Base-by-base conservation (phyloP, 2,888 invertebrate species). In the Rhingia rostrata region DNA sequence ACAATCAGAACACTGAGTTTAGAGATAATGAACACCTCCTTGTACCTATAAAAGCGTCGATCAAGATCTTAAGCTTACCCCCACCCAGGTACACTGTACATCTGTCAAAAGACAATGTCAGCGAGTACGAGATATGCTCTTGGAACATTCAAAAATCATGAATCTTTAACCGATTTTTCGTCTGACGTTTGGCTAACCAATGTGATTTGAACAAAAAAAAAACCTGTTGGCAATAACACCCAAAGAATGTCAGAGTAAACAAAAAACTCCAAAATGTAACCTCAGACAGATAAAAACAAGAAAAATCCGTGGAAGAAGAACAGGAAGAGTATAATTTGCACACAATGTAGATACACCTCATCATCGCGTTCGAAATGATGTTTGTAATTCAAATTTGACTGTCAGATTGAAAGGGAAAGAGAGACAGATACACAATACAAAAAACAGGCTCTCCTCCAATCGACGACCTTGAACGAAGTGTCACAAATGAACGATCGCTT, bases 401-500 rank as follows among this genome's bases (percentile, higher is more conserved):
- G 43, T 61, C 30, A n/a, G 72, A 30, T 58, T 39, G 4, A 32
- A 49, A 49, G 45, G 32, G 53, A 58, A 14, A 72, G 9, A 54
- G 30, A 49, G 22, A 49, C 10, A 32, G 22, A 9, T 10, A 4
- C 47, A 22, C 22, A 47, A 54, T 32, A 22, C 49, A 41, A 41
- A 41, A 74, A 75, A 75, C 74, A 66, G 58, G 74, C 74, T 66
- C 49, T 12, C 12, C 5, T n/a, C 12, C 35, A 32, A 30, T 6
- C 35, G 56, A 66, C 66, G 74, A 75, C 74, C 74, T 75, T 75
- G 74, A 75, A 51, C 49, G 49, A 66, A n/a, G 49, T 66, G 64
- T 74, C 74, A 66, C 41, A 58, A 22, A 58, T 49, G 49, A 66
- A 49, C 47, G 64, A 74, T 69, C 56, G 67, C 54, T 32, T 64